A percentile compares a stretch with the other conserved stretches of the same genome.
These are phyloP conservation scores for Suncus etruscus DNA, from an alignment of 2,113 vertebrate genomes.

Conservation along the genomic window DNA sequence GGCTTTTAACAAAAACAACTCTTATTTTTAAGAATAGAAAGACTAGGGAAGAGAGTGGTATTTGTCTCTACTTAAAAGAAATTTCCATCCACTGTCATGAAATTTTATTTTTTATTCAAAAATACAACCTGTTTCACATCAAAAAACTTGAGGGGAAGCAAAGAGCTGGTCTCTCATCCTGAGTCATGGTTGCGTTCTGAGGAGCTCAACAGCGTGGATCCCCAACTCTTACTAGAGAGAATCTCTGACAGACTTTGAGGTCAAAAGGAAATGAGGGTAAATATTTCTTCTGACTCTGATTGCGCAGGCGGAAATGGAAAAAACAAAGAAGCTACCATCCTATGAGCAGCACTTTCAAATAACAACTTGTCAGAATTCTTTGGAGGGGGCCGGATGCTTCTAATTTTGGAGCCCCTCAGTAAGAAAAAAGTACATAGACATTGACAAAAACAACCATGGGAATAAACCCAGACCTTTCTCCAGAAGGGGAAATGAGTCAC, in stretches of 20 bases:
- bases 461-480: not conserved
- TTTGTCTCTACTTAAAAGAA: slow-evolving; percentile 72
- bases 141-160: slow-evolving; percentile 67
- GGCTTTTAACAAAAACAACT: slow-evolving; percentile 70
- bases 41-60: rapidly evolving
- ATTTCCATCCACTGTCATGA: slow-evolving; percentile 73
- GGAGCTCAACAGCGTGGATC: not conserved
- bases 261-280: slow-evolving; percentile 52
- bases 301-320: slow-evolving; percentile 63
- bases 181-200: slow-evolving; percentile 62
- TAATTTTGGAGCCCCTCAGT: not conserved
- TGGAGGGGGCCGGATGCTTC: not conserved
- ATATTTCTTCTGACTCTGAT: not conserved
- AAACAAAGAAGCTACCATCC: not conserved
- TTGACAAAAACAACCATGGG: not conserved
- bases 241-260: slow-evolving; percentile 1
- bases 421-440: not conserved
- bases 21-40: slow-evolving; percentile 75
- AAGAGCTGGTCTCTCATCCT: slow-evolving; percentile 2
- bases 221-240: slow-evolving; percentile 45
- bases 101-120: slow-evolving; percentile 73
- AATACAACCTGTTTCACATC: slow-evolving; percentile 33
- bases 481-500: not conserved
- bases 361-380: not conserved
- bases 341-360: slow-evolving; percentile 5